Conservation (phyloP, 2,113 vertebrate genomes). For the Dissostichus mawsoni region DNA sequence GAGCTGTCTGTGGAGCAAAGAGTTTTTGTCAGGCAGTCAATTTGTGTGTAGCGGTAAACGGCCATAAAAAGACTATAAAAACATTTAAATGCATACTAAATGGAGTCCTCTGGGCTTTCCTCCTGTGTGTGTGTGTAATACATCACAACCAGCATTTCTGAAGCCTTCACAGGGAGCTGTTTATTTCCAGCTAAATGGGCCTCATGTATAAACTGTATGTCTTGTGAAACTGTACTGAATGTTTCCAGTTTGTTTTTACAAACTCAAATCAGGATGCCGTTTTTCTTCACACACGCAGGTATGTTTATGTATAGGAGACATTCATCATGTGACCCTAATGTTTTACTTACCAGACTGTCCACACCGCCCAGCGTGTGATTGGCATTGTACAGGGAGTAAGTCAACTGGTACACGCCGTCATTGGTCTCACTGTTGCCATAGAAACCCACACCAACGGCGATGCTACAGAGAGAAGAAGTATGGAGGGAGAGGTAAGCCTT, state of each 20-base stretch:
- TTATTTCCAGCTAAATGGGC: conserved; percentile 5
- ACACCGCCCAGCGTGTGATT: conserved; percentile 93
- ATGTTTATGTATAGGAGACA: neutral
- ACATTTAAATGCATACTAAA: conserved; percentile 55
- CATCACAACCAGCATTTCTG: conserved; percentile 1
- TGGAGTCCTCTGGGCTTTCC: conserved; percentile 43
- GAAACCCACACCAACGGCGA: conserved; percentile 94
- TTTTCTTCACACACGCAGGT: neutral
- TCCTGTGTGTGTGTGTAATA: conserved; percentile 25
- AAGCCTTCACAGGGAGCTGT: conserved; percentile 22
- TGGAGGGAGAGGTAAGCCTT: conserved; percentile 42
- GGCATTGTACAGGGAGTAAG: conserved; percentile 93
- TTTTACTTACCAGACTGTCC: conserved; percentile 90
- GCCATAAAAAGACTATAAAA: conserved; percentile 46
- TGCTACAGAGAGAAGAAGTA: conserved; percentile 75
- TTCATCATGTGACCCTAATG: neutral
- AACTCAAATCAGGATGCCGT: neutral
- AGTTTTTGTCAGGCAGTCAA: conserved; percentile 41
- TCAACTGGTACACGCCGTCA: conserved; percentile 93
- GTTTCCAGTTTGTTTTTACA: neutral
- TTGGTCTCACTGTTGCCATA: conserved; percentile 98
- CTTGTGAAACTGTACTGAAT: neutral
- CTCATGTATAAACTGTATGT: neutral
- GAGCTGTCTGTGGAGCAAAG: conserved; percentile 6
- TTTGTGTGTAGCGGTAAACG: conserved; percentile 58